Percentiles rank a stretch among this genome's conserved stretches.
These are phyloP conservation scores for Mycalesis mineus DNA, from an alignment of 2,888 invertebrate genomes.

Conservation along the genomic window DNA sequence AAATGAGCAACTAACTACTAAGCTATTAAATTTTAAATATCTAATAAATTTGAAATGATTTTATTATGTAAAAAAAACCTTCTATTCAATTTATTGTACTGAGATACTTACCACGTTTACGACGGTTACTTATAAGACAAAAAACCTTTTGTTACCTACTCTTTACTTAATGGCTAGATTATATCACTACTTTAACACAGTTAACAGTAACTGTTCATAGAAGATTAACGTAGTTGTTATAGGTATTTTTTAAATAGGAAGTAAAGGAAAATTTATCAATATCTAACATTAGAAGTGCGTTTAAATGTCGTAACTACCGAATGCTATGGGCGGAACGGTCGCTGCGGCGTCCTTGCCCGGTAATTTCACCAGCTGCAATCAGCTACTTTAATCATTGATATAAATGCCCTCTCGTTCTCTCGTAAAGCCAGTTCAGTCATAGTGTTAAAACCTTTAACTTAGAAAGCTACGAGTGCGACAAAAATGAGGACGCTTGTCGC, in stretches of 20 bases:
- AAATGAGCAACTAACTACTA: no score
- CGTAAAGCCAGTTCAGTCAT: constrained; percentile 58
- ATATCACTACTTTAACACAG: constrained; percentile 1
- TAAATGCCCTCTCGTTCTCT: constrained; percentile 62
- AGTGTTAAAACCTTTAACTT: constrained; percentile 60
- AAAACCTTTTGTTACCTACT: constrained; percentile 9
- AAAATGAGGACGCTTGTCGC: constrained; percentile 71
- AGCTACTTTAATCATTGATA: constrained; percentile 59
- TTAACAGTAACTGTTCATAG: not conserved
- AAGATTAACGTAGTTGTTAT: not conserved
- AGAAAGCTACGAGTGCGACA: constrained; percentile 32
- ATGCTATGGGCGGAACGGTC: constrained; percentile 60
- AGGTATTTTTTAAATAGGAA: not conserved
- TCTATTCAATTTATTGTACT: not conserved
- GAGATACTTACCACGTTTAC: not conserved
- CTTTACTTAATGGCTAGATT: constrained; percentile 2
- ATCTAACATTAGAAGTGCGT: constrained; percentile 9
- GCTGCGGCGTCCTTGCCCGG: constrained; percentile 66
- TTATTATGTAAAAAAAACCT: not conserved
- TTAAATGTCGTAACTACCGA: constrained; percentile 52
- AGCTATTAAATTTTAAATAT: no score
- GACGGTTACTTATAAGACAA: constrained; percentile 6
- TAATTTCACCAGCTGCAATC: constrained; percentile 72
- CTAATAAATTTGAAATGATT: no score
- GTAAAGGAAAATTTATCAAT: not conserved